Conservation (phyloP, 2,797 vertebrate species). For the Danio jaintianensis region DNA sequence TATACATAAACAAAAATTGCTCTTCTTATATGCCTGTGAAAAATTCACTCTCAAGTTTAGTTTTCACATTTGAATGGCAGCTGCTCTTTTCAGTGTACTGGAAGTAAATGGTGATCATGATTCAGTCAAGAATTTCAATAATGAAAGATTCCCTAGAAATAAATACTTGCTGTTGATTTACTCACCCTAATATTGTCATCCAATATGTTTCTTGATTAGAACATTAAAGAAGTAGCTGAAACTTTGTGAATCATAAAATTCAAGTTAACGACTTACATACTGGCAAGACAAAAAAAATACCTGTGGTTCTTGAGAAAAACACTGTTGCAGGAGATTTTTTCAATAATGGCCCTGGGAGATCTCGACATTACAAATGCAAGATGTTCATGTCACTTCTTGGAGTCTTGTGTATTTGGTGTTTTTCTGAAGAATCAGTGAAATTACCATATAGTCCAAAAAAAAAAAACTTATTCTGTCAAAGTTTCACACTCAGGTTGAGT, state of each 20-base stretch:
- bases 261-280: too few species aligned
- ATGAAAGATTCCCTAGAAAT: too few species aligned
- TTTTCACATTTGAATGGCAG: too few species aligned
- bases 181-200: too few species aligned
- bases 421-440: background rate
- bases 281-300: too few species aligned
- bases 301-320: background rate
- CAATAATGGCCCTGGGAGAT: constrained; percentile 3
- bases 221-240: too few species aligned
- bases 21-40: too few species aligned
- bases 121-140: background rate
- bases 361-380: constrained; percentile 8
- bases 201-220: too few species aligned
- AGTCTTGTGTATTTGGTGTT: background rate
- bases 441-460: constrained; percentile 33
- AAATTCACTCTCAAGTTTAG: too few species aligned
- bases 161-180: too few species aligned
- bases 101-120: background rate
- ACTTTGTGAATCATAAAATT: too few species aligned
- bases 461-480: background rate
- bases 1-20: too few species aligned
- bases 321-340: constrained; percentile 36
- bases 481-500: background rate
- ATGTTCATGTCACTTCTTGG: background rate
- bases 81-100: background rate